These are phyloP conservation scores for Mesaphorura yosii DNA, from an alignment of 1,140 invertebrate genomes.

Conservation along the genomic window DNA sequence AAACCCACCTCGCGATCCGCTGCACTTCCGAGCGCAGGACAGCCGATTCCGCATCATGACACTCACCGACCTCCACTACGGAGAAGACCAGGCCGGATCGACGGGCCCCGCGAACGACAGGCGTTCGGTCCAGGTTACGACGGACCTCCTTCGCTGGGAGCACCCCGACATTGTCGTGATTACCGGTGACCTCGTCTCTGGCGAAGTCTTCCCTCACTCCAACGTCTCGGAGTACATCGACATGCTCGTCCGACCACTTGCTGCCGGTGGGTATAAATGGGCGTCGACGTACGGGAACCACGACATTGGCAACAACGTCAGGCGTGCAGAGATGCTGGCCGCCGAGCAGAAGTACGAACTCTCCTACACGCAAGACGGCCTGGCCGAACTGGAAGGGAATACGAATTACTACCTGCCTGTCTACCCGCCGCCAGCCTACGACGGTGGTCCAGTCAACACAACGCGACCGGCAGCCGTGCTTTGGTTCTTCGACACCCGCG, in stretches of 20 bases:
- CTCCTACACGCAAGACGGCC: slow-evolving; percentile 7
- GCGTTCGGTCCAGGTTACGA: slow-evolving; percentile 5
- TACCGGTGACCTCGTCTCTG: slow-evolving; percentile 17
- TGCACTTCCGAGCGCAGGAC: no score
- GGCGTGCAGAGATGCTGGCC: slow-evolving; percentile 12
- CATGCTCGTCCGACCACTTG: slow-evolving; percentile 12
- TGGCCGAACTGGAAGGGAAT: slow-evolving; percentile 6
- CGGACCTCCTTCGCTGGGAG: slow-evolving; percentile 1
- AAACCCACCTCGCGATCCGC: no score
- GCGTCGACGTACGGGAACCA: slow-evolving; percentile 20
- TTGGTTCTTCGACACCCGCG: slow-evolving; percentile 19
- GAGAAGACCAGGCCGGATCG: slow-evolving; percentile 4
- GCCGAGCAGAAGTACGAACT: slow-evolving; percentile 16
- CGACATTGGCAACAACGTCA: slow-evolving; percentile 16
- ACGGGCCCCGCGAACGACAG: slow-evolving; percentile 10
- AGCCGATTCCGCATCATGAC: no score
- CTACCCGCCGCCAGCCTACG: not conserved
- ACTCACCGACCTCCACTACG: no score
- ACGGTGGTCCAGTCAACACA: not conserved
- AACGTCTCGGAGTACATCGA: slow-evolving; percentile 17
- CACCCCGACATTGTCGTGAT: slow-evolving; percentile 16
- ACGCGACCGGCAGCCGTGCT: slow-evolving; percentile 7
- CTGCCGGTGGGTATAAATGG: slow-evolving; percentile 8
- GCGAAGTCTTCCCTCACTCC: slow-evolving; percentile 8
- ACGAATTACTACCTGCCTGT: slow-evolving; percentile 20